These are phyloP conservation scores for Crypturellus tataupa DNA, from an alignment of 2,797 vertebrate species.

Conservation along the genomic window DNA sequence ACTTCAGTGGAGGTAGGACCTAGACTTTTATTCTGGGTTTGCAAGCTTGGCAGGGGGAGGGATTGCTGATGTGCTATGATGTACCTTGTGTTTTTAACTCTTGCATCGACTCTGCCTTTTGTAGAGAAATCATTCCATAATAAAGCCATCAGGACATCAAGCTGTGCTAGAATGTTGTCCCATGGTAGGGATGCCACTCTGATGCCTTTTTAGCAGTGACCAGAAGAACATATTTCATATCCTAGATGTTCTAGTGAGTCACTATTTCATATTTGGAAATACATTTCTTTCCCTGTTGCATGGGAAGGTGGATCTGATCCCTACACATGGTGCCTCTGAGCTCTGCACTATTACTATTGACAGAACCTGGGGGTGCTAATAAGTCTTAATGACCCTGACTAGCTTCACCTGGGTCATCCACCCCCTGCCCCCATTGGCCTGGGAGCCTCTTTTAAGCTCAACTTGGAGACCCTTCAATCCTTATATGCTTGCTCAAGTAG, in stretches of 20 bases:
- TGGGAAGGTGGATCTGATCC: not conserved
- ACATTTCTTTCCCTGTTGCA: too few relatives aligned
- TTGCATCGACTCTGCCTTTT: not conserved
- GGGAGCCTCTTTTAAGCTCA: not conserved
- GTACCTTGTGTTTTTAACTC: not conserved
- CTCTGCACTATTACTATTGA: too few relatives aligned
- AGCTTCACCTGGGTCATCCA: not conserved
- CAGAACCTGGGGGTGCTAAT: not conserved
- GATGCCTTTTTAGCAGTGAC: not conserved
- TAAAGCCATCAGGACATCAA: not conserved
- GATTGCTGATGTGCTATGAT: not conserved
- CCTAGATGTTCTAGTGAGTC: not conserved
- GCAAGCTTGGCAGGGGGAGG: not conserved
- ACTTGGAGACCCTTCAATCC: too few relatives aligned
- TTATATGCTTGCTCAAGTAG: too few relatives aligned
- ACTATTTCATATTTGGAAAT: not conserved
- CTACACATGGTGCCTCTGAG: too few relatives aligned
- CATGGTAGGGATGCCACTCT: not conserved
- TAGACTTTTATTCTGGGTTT: not conserved
- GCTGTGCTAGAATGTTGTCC: not conserved
- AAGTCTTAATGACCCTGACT: not conserved
- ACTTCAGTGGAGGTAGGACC: not conserved
- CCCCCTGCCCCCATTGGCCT: not conserved
- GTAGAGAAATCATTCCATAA: not conserved
- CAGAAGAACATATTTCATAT: not conserved